Conservation (phyloP, 1,140 invertebrate genomes). For the Drosophila orena region DNA sequence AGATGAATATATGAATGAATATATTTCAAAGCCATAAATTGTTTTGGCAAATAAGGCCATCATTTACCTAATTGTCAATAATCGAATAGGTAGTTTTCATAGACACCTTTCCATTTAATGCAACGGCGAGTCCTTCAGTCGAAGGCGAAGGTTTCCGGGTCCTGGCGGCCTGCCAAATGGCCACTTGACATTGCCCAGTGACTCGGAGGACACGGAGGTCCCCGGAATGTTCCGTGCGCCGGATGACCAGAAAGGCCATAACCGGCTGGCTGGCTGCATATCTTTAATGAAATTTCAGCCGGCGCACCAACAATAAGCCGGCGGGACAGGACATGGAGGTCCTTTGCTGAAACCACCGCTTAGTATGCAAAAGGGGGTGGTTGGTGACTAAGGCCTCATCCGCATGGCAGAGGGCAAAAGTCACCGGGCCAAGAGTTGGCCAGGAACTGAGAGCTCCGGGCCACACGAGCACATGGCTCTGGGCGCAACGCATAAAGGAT, state of each 20-base stretch:
- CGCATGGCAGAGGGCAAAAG: slow-evolving; percentile 29
- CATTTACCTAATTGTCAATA: neutral
- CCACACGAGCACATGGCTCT: slow-evolving; percentile 43
- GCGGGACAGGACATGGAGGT: neutral
- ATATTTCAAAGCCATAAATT: too few species aligned
- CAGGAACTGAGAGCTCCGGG: slow-evolving; percentile 22
- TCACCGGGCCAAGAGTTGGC: slow-evolving; percentile 34
- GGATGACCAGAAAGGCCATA: slow-evolving; percentile 3
- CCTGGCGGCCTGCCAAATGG: slow-evolving; percentile 69
- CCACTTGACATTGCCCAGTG: slow-evolving; percentile 62
- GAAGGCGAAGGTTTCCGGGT: slow-evolving; percentile 45
- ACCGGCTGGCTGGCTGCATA: slow-evolving; percentile 40
- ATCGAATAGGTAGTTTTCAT: neutral
- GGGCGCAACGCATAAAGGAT: slow-evolving; percentile 66
- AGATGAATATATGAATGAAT: too few species aligned
- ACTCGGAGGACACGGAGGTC: slow-evolving; percentile 27
- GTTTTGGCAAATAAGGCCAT: too few species aligned
- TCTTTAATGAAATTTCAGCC: slow-evolving; percentile 74
- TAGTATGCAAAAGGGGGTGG: slow-evolving; percentile 55
- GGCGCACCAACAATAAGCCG: slow-evolving; percentile 35
- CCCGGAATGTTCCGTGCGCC: slow-evolving; percentile 20
- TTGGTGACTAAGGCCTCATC: slow-evolving; percentile 17
- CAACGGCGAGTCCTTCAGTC: slow-evolving; percentile 45
- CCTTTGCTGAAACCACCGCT: slow-evolving; percentile 25
- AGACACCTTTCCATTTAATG: slow-evolving; percentile 1